Conservation (phyloP, 2,797 vertebrate genomes). For the Enteromius argenteus region DNA sequence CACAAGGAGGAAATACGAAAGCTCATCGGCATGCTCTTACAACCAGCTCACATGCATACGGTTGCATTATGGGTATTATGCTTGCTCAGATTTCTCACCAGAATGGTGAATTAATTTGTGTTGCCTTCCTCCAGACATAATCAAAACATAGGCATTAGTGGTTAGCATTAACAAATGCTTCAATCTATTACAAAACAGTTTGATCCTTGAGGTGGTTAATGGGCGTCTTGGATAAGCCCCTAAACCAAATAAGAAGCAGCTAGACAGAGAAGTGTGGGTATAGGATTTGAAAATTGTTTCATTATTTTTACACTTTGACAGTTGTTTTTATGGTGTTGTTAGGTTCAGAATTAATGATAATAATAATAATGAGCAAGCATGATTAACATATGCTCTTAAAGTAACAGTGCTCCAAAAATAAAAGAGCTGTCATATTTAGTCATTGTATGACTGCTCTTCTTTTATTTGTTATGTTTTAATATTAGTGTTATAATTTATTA, state of each 20-base stretch:
- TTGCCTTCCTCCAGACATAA: constrained; percentile 52
- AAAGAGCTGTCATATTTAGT: background rate
- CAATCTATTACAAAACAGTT: constrained; percentile 39
- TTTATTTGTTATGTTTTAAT: background rate
- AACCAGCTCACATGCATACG: constrained; percentile 38
- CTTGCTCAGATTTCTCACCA: constrained; percentile 44
- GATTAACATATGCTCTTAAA: background rate
- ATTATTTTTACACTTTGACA: background rate
- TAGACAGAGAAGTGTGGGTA: background rate
- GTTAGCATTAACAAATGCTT: constrained; percentile 42
- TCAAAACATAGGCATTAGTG: constrained; percentile 42
- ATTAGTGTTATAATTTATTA: background rate
- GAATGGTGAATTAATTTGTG: constrained; percentile 45
- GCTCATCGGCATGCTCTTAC: constrained; percentile 34
- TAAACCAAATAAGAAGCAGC: constrained; percentile 8
- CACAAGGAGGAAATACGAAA: constrained; percentile 18
- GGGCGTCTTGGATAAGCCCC: background rate
- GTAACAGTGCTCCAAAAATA: background rate
- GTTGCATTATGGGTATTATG: constrained; percentile 45
- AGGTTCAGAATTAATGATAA: background rate
- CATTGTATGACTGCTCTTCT: background rate
- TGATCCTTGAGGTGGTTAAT: constrained; percentile 13
- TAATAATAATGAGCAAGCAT: background rate
- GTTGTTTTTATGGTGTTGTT: background rate
- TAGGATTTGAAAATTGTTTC: background rate